Evolutionary conservation across 2,797 vertebrate genomes (phyloP), one percentile per base, ranked within the genome.

Genomic region (Melopsittacus undulatus): DNA sequence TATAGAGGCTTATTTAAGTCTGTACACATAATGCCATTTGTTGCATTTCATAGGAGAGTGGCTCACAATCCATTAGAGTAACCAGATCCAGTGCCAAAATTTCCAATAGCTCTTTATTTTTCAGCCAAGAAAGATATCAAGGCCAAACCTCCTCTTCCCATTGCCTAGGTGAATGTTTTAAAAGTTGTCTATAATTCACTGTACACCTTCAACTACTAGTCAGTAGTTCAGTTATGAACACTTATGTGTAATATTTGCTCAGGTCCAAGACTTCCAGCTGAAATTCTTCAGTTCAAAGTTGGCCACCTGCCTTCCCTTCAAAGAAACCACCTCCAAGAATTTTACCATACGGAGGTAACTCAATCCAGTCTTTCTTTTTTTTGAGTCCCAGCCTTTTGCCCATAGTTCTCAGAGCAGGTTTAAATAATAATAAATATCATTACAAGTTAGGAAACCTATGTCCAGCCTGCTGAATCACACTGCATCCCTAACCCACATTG

Each of bases 401-500:
- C 29, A 38, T 4, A 87, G n/a, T n/a, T 72, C 48, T 94, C 45
- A 83, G 57, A 83, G 32, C 7, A 46, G 15, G 45, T 49, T 83
- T 72, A 94, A 72, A 42, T 67, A 87, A 84, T 36, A 89, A 94
- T 54, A 94, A 75, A 42, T 75, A 77, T 87, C 68, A 92, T 57
- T 40, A 54, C 11, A 83, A 80, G 64, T 49, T 30, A 91, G 67
- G 51, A 95, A 93, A 79, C 70, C 26, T 21, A 40, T 57, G 75
- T 94, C 89, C 94, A 91, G 61, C 79, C 49, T 0, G 1, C 45
- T 94, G 92, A 89, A 93, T 77, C 90, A 97, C 75, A 92, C 34
- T 63, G 9, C 86, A 93, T 90, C 92, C 72, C 83, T 68, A 94
- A 95, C 92, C 92, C 89, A 92, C 90, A 93, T 3, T 62, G 87